A percentile compares a stretch with the other conserved stretches of the same genome.
These are phyloP conservation scores for Percopsis transmontana DNA, from an alignment of 2,113 vertebrate species.

Conservation along the genomic window DNA sequence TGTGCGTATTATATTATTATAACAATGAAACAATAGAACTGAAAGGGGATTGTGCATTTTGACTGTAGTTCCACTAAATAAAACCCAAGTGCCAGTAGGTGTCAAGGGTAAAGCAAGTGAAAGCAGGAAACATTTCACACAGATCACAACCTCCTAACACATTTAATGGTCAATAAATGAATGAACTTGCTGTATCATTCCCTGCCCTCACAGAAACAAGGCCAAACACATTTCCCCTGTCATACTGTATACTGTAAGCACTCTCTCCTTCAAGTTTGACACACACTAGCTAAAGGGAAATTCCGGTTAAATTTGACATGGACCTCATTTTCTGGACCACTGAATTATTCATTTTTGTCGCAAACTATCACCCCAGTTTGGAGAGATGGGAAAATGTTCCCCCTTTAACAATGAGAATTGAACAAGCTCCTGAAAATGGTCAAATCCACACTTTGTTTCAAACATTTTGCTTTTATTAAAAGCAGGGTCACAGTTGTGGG, in stretches of 20 bases:
- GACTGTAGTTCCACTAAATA: neutral
- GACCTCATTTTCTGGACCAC: no score
- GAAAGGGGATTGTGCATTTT: neutral
- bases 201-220: conserved; percentile 9
- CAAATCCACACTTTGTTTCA: no score
- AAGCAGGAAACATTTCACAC: conserved; percentile 10
- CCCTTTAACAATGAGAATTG: no score
- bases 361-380: no score
- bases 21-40: no score
- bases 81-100: neutral
- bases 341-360: no score
- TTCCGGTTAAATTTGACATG: no score
- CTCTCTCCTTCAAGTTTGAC: conserved; percentile 5
- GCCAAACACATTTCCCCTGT: conserved; percentile 1
- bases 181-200: neutral
- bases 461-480: no score
- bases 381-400: no score
- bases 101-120: neutral
- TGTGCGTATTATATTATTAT: no score
- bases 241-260: neutral
- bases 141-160: conserved; percentile 2
- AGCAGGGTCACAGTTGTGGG: no score
- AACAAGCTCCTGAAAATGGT: no score
- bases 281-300: conserved; percentile 15
- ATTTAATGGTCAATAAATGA: conserved; percentile 12